Base-by-base conservation (phyloP, 2,113 vertebrate species). In the Cyanistes caeruleus region DNA sequence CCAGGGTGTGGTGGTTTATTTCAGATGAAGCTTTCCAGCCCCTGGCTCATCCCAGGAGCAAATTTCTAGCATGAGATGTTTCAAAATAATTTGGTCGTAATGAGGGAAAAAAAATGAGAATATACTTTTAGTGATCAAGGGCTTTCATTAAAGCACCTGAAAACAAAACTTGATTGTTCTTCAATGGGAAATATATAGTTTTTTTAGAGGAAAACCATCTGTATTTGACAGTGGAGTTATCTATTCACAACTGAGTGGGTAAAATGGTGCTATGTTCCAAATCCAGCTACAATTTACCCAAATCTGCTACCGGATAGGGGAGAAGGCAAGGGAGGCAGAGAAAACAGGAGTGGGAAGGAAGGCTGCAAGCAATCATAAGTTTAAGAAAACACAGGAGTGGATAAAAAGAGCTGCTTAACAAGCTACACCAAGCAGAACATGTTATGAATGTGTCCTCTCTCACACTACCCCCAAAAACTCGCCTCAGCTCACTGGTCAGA, bases 241-340 rank as follows among this genome's bases (percentile, higher is more conserved):
- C 85, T 74, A 7, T 37, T 64, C 53, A 58, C 52, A 65, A 59
- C 11, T 1, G 4, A 69, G 37, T 11, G 31, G 30, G 63, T 53
- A 96, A 59, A 92, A 58, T 2, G 15, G 44, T 17, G 23, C 21
- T 69, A 48, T 0, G 0, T 43, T 90, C 72, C 72, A 86, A 95
- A 83, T 46, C n/a, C 37, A 67, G 75, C 72, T 63, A 84, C 53
- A 55, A 48, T 19, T 69, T 84, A 87, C 64, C 53, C 69, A 60
- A 51, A 52, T 79, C 80, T 78, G 25, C n/a, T 19, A 37, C 7
- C 31, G 75, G 84, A 93, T 84, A 90, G 28, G 33, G 39, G 48
- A 92, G 90, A 87, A 90, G 79, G 81, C 48, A 49, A 89, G 79
- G 85, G 86, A 95, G 80, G 76, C 52, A 94, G 94, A 76, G 49